phyloP scores from a whole-genome alignment of 2,113 vertebrate genomes.

The Ophthalmolycus amberensis region DNA sequence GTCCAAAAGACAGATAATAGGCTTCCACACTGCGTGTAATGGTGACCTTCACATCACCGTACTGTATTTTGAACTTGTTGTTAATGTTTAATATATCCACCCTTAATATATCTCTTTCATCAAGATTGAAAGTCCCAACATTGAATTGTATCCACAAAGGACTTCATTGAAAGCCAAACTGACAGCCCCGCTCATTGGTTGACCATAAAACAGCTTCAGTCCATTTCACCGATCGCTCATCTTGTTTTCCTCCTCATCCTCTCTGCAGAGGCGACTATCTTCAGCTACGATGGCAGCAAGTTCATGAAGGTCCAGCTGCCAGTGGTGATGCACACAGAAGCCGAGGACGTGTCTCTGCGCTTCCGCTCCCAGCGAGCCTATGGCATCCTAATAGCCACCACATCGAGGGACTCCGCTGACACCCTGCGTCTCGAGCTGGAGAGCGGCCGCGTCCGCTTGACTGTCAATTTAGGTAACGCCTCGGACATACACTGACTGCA shows the following conservation, averaged over 20 bases:
- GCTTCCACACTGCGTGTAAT: not conserved
- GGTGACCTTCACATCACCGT: conserved; percentile 7
- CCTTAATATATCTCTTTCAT: conserved; percentile 20
- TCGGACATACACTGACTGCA: conserved; percentile 33
- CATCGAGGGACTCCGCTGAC: conserved; percentile 94
- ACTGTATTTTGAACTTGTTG: not conserved
- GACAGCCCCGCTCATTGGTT: conserved; percentile 22
- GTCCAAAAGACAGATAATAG: conserved; percentile 1
- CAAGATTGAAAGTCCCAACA: conserved; percentile 27
- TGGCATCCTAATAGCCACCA: conserved; percentile 97
- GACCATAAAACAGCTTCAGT: conserved; percentile 10
- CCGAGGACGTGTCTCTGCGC: conserved; percentile 94
- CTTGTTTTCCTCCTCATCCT: not conserved
- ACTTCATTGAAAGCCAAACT: conserved; percentile 18
- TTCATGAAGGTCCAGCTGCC: conserved; percentile 99
- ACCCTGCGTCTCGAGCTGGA: conserved; percentile 96
- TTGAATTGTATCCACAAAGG: conserved; percentile 32
- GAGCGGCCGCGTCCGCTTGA: conserved; percentile 94
- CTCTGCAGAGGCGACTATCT: conserved; percentile 91
- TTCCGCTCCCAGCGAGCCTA: conserved; percentile 96
- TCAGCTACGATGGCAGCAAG: conserved; percentile 98
- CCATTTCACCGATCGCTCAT: conserved; percentile 26
- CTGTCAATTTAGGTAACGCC: conserved; percentile 97
- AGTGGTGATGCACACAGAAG: conserved; percentile 97
- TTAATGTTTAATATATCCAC: not conserved